Base-by-base conservation (phyloP, 1,140 invertebrate species). In the Trissolcus basalis region DNA sequence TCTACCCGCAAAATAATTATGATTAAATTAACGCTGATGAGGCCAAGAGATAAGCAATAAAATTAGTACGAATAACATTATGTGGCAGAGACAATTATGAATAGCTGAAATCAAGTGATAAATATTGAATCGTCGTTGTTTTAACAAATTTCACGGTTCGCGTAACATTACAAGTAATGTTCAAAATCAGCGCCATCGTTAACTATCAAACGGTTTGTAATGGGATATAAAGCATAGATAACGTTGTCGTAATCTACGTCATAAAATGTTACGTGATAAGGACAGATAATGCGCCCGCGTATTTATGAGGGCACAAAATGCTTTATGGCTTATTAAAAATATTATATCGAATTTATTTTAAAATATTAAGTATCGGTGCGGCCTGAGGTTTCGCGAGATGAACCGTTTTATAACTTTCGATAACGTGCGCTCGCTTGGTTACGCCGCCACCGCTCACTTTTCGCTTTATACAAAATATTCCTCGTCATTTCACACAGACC, bases 191-290 rank as follows among this genome's bases (percentile, higher is more conserved):
- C 53, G 51, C 56, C 67, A 77, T 77, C 68, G 74, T 77, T 77
- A 77, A 67, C 68, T 70, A 71, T 68, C 63, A 71, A 74, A 68
- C 45, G 19, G 56, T 70, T 77, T 71, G 56, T 71, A 71, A 71
- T 68, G 56, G 63, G 64, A 69, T 78, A 73, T 73, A 73, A 78
- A 78, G 59, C 60, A 43, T 27, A 78, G 69, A 73, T 78, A 78
- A 73, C 70, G 65, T 60, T 73, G 65, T 70, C 69, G 76, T 78
- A 78, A 78, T 78, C 69, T 77, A n/a, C 48, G 69, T 48, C 64
- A 59, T 77, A 73, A 77, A 77, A 69, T 49, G 59, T 67, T 68
- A 72, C 48, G 63, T 58, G 68, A 77, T 77, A 71, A 77, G 74
- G 68, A 71, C 51, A 53, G 68, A 71, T 77, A 69, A 77, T 77